Conservation (phyloP, 2,113 vertebrate species). For the Perca fluviatilis region DNA sequence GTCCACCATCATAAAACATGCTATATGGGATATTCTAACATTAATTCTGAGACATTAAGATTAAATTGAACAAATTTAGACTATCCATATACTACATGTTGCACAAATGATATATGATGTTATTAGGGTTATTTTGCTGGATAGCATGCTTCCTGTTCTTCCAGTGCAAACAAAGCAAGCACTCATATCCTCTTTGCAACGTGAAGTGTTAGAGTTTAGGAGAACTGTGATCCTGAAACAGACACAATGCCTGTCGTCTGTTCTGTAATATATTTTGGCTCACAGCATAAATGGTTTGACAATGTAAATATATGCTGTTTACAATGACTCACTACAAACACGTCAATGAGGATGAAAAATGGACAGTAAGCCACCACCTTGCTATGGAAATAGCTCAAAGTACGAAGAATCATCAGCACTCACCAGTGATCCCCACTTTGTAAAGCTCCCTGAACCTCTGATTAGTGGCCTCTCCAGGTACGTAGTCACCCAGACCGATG, state of each 20-base stretch:
- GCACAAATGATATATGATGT: neutral
- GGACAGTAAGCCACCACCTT: neutral
- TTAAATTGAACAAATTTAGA: neutral
- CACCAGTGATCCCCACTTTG: slow-evolving; percentile 96
- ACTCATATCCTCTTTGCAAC: slow-evolving; percentile 21
- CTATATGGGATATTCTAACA: neutral
- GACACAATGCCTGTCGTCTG: neutral
- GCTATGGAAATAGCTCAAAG: neutral
- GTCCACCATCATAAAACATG: slow-evolving; percentile 28
- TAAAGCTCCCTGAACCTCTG: slow-evolving; percentile 95
- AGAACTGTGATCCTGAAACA: neutral
- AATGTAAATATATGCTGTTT: neutral
- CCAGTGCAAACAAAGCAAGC: slow-evolving; percentile 8
- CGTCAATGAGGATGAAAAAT: neutral
- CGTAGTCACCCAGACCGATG: slow-evolving; percentile 96
- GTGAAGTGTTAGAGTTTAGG: slow-evolving; percentile 11
- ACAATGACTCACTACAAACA: neutral
- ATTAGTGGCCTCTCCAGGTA: slow-evolving; percentile 93
- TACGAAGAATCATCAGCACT: slow-evolving; percentile 69
- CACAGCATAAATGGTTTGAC: neutral
- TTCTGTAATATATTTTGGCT: neutral
- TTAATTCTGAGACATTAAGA: neutral
- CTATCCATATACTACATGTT: neutral
- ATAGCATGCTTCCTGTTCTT: slow-evolving; percentile 8
- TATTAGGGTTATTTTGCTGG: neutral